These are phyloP conservation scores for Porites divaricata DNA, from an alignment of 92 coral and sea anemone genomes.

Conservation along the genomic window DNA sequence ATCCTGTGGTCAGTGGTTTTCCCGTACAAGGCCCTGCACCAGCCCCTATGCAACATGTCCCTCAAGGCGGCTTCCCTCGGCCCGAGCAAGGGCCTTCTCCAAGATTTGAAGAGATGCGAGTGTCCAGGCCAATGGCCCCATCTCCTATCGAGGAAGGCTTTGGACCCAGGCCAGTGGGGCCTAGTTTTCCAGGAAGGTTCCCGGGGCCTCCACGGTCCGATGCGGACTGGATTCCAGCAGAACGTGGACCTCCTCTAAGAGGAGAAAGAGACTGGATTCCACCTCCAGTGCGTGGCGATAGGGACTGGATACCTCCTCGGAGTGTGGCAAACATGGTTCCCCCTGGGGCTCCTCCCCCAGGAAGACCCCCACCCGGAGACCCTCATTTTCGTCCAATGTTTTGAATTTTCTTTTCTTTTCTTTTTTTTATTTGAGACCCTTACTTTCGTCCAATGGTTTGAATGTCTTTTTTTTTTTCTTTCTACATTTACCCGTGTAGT, in stretches of 20 bases:
- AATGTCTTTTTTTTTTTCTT: no score
- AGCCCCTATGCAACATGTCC: constrained; percentile 78
- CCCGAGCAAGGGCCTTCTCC: constrained; percentile 89
- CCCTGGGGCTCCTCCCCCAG: constrained; percentile 80
- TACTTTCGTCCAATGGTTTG: no score
- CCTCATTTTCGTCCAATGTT: constrained; percentile 88
- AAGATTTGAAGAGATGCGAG: constrained; percentile 87
- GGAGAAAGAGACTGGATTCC: constrained; percentile 97
- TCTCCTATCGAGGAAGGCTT: constrained; percentile 82
- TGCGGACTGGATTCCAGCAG: constrained; percentile 90
- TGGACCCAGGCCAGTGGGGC: constrained; percentile 84
- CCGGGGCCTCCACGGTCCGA: constrained; percentile 88
- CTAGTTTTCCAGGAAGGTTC: constrained; percentile 81
- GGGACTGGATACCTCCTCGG: constrained; percentile 95
- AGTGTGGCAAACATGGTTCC: constrained; percentile 58
- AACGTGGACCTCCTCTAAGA: constrained; percentile 89
- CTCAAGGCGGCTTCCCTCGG: constrained; percentile 75
- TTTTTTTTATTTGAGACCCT: no score
- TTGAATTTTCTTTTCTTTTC: constrained; percentile 10
- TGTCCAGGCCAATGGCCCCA: constrained; percentile 79
- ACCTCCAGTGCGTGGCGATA: constrained; percentile 87
- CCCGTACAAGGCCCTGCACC: constrained; percentile 86
- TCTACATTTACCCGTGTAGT: no score
- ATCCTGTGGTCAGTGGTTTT: constrained; percentile 86
- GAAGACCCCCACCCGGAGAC: constrained; percentile 85